Percentiles rank a stretch among this genome's conserved stretches.
These are phyloP conservation scores for Aurelia sp. DNA, from an alignment of 30 jellyfish, hydroid and myxozoan species.

Conservation along the genomic window DNA sequence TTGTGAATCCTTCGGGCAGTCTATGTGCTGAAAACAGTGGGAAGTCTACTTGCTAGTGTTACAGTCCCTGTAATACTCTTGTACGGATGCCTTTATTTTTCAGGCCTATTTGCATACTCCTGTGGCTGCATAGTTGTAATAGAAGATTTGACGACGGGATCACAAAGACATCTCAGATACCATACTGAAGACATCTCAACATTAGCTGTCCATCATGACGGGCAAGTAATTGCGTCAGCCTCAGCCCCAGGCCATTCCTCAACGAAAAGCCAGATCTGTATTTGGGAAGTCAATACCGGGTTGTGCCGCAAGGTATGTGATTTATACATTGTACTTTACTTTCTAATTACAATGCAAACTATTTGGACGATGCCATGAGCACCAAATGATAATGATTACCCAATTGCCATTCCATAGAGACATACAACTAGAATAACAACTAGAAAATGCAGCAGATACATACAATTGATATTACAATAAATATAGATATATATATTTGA, in stretches of 20 bases:
- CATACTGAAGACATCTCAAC: conserved; percentile 90
- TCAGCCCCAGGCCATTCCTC: conserved; percentile 65
- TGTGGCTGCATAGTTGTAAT: conserved; percentile 77
- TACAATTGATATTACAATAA: too few relatives aligned
- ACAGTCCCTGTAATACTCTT: too few relatives aligned
- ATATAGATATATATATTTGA: too few relatives aligned
- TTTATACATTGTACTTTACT: background rate
- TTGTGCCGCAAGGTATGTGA: conserved; percentile 67
- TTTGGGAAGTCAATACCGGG: conserved; percentile 82
- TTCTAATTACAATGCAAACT: too few relatives aligned
- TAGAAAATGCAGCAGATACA: too few relatives aligned
- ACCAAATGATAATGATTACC: too few relatives aligned
- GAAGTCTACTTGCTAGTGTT: too few relatives aligned
- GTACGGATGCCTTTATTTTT: background rate
- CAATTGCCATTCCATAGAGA: too few relatives aligned
- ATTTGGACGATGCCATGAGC: too few relatives aligned
- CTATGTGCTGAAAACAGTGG: too few relatives aligned
- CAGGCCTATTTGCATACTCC: conserved; percentile 85
- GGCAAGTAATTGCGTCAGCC: conserved; percentile 88
- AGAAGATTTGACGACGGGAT: conserved; percentile 77
- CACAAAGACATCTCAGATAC: conserved; percentile 63
- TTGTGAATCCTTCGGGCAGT: too few relatives aligned
- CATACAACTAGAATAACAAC: too few relatives aligned
- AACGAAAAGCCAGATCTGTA: conserved; percentile 55
- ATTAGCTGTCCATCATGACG: conserved; percentile 86